Evolutionary conservation across 2,888 invertebrate genomes (phyloP), one percentile per base, ranked within the genome.

Genomic region (Slavum lentiscoides): DNA sequence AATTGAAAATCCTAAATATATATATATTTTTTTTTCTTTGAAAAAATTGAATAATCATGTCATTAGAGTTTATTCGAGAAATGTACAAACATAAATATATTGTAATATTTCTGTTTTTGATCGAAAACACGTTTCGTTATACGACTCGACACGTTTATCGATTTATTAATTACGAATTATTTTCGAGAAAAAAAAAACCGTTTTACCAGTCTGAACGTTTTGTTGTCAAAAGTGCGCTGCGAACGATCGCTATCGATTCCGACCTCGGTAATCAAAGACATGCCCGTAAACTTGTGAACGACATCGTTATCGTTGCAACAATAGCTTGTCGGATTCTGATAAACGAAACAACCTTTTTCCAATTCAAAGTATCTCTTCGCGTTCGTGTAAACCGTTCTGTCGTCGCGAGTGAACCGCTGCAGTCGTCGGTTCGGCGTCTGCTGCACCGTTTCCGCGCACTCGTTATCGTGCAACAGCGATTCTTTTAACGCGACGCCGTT

Each of bases 301-400:
- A 80, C 53, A 55, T 77, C 70, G 55, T 80, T 62, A n/a, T 70
- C 77, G 23, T 70, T 70, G n/a, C 9, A 23, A 55, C 9, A 23
- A 55, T 69, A 53, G 62, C 55, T 70, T 0, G 70, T 13, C 0
- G 77, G 77, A 23, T 80, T 80, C 30, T 80, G 77, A 53, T 80
- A 80, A 55, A 80, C 64, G n/a, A 80, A 80, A 64, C 77, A 80
- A 39, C 77, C 77, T 30, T 69, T 70, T 55, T 70, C 70, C 21
- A 70, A 8, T 39, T 80, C 62, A 23, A 55, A 64, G 39, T 55
- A 55, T 23, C 39, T 70, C 53, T 39, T 77, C n/a, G 49, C 37
- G 39, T 77, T 70, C 7, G 59, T n/a, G 19, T 62, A 37, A 19
- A 5, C 0, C 0, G 19, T 53, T 37, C 19, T 68, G 49, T 62